Conservation (phyloP, 2,113 vertebrate species). For the Gracilinanus agilis region DNA sequence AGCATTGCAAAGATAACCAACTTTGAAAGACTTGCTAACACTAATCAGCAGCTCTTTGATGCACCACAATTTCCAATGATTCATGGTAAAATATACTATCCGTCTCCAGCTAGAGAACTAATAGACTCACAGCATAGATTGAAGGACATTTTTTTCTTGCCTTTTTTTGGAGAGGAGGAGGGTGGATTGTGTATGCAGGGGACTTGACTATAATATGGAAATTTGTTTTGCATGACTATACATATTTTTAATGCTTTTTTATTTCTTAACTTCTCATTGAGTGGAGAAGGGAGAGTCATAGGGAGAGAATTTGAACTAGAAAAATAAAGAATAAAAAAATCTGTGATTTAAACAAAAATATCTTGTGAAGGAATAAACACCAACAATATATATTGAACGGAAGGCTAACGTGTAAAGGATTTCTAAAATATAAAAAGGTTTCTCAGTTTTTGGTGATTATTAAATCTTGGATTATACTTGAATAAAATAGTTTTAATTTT, state of each 20-base stretch:
- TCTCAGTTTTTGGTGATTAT: constrained; percentile 20
- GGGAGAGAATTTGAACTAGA: background rate
- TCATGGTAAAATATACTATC: background rate
- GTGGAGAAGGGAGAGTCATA: background rate
- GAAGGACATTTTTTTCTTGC: background rate
- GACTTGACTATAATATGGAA: background rate
- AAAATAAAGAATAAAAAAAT: background rate
- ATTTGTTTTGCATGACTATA: background rate
- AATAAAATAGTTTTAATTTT: background rate
- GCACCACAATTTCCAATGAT: background rate
- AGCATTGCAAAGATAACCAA: background rate
- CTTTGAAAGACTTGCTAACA: background rate
- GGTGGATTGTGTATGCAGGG: background rate
- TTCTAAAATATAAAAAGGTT: background rate
- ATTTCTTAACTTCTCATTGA: background rate
- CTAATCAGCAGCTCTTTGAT: background rate
- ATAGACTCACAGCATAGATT: background rate
- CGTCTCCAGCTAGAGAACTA: background rate
- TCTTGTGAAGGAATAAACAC: background rate
- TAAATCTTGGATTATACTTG: constrained; percentile 8
- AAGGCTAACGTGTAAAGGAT: background rate
- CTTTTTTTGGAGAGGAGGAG: too few relatives aligned
- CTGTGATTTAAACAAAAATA: background rate
- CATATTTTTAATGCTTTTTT: background rate
- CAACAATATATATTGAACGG: background rate